Percentiles rank a stretch among this genome's conserved stretches.
phyloP scores from a whole-genome alignment of 2,888 invertebrate genomes.

The Chrysina gloriosa region DNA sequence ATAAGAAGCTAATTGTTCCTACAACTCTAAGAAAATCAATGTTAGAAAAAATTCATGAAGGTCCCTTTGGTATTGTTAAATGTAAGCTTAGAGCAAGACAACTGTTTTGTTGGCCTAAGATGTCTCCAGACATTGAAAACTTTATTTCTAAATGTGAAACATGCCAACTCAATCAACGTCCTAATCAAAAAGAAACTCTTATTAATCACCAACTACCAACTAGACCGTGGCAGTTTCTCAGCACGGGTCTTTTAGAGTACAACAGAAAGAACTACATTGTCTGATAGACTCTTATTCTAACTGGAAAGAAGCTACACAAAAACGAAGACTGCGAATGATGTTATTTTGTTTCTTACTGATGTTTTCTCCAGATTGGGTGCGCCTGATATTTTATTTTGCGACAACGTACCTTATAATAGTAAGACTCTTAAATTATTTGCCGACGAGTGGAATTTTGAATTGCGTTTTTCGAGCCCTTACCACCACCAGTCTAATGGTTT shows the following conservation, averaged over 20 bases:
- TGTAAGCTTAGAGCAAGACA: too few relatives aligned
- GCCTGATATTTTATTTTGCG: not conserved
- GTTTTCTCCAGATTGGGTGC: not conserved
- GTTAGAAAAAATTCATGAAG: not conserved
- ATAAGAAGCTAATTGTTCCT: too few relatives aligned
- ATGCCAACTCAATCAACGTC: not conserved
- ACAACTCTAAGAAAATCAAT: too few relatives aligned
- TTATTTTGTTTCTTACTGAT: not conserved
- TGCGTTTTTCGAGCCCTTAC: not conserved
- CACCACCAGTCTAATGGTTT: not conserved
- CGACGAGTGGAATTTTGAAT: not conserved
- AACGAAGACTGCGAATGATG: too few relatives aligned
- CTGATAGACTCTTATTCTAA: conserved; percentile 1
- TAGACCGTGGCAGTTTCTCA: not conserved
- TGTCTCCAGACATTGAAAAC: not conserved
- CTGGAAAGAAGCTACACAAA: too few relatives aligned
- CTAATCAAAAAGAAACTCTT: not conserved
- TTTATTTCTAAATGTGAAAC: not conserved
- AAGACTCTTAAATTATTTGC: not conserved
- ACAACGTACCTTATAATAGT: not conserved
- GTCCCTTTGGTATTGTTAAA: too few relatives aligned
- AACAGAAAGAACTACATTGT: not conserved
- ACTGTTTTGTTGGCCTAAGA: too few relatives aligned
- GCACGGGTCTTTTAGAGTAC: not conserved
- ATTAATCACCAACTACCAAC: conserved; percentile 8